phyloP scores from a whole-genome alignment of 1,140 invertebrate genomes.

The Drosophila kikkawai region DNA sequence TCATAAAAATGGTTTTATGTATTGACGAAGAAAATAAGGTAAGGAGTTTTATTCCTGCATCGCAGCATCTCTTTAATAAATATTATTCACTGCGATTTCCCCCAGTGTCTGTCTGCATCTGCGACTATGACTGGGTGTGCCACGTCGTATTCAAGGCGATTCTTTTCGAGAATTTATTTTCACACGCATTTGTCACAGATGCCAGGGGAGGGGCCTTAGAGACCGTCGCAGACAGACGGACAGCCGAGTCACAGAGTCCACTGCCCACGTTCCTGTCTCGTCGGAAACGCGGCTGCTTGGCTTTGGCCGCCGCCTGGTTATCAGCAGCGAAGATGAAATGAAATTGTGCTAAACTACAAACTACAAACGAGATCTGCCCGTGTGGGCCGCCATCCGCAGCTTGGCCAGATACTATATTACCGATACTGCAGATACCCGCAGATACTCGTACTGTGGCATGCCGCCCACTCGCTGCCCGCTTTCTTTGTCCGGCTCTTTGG shows the following conservation, averaged over 20 bases:
- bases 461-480: conserved; percentile 64
- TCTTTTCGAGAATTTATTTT: conserved; percentile 70
- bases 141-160: conserved; percentile 27
- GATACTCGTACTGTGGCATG: conserved; percentile 8
- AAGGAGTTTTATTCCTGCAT: background rate
- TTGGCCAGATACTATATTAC: conserved; percentile 21
- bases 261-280: conserved; percentile 57
- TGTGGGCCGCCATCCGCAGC: conserved; percentile 49
- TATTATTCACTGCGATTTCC: conserved; percentile 6
- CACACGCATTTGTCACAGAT: conserved; percentile 71
- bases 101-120: conserved; percentile 29
- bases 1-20: background rate
- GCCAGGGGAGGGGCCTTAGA: conserved; percentile 23
- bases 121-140: conserved; percentile 51
- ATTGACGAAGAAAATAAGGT: background rate
- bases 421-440: conserved; percentile 16
- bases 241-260: conserved; percentile 10
- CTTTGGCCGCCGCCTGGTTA: conserved; percentile 49
- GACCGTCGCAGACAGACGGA: conserved; percentile 8
- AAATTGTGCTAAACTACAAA: conserved; percentile 81
- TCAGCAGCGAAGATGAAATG: conserved; percentile 73
- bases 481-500: conserved; percentile 45
- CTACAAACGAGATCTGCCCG: conserved; percentile 74
- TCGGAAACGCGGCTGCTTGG: conserved; percentile 44
- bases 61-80: background rate